A percentile compares a stretch with the other conserved stretches of the same genome.
Evolutionary conservation across 2,888 invertebrate species (phyloP).

Genomic region (Epinotia nisella): DNA sequence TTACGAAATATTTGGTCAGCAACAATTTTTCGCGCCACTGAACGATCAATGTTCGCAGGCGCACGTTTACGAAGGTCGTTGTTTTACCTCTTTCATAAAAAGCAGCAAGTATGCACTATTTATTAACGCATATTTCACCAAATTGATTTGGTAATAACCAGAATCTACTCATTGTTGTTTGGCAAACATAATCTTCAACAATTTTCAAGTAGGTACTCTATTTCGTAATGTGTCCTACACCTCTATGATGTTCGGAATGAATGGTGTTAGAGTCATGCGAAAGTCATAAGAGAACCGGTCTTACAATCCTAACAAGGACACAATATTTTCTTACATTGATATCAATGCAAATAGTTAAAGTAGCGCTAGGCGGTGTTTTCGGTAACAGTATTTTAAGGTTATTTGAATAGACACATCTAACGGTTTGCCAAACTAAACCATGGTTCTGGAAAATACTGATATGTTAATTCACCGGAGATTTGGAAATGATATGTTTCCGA

Average conservation of each 20-base stretch:
- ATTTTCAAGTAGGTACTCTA: constrained; percentile 25
- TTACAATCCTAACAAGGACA: constrained; percentile 50
- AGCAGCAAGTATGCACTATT: constrained; percentile 51
- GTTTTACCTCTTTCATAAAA: constrained; percentile 55
- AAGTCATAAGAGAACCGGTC: constrained; percentile 50
- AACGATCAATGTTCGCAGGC: constrained; percentile 61
- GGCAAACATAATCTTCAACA: constrained; percentile 34
- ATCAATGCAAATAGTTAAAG: constrained; percentile 39
- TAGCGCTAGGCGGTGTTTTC: constrained; percentile 15
- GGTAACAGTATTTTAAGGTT: constrained; percentile 19
- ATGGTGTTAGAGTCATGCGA: constrained; percentile 49
- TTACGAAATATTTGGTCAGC: constrained; percentile 70
- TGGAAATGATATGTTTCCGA: constrained; percentile 47
- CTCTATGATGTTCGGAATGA: constrained; percentile 39
- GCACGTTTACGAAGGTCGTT: constrained; percentile 59
- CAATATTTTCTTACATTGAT: constrained; percentile 42
- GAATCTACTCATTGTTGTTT: constrained; percentile 32
- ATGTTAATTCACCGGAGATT: constrained; percentile 34
- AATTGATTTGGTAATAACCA: constrained; percentile 31
- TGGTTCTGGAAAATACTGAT: constrained; percentile 27
- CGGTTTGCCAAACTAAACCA: constrained; percentile 27
- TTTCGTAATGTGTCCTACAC: constrained; percentile 43
- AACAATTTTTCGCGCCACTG: constrained; percentile 63
- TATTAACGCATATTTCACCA: constrained; percentile 40
- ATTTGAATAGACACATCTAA: constrained; percentile 17